Percentiles rank a stretch among this genome's conserved stretches.
phyloP scores from a whole-genome alignment of 23 tunicate species.

The Trididemnum nubilum region DNA sequence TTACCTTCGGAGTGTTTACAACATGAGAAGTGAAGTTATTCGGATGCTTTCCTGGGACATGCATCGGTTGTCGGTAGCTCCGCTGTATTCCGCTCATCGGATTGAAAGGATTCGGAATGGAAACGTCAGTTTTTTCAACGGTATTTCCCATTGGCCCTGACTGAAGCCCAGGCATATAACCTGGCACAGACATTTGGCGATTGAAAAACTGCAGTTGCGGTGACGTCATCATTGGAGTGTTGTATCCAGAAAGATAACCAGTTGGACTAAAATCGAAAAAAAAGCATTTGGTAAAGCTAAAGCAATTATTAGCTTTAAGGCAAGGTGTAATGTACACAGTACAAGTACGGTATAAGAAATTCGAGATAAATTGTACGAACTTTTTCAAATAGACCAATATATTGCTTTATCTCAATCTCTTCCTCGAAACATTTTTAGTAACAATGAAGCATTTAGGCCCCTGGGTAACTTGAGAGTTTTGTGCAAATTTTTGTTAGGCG shows the following conservation, averaged over 20 bases:
- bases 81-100: slow-evolving; percentile 5
- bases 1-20: not conserved
- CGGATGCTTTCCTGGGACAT: slow-evolving; percentile 7
- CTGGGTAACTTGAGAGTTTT: too few relatives aligned
- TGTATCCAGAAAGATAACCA: slow-evolving; percentile 50
- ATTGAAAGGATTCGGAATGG: slow-evolving; percentile 21
- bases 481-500: too few relatives aligned
- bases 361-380: too few relatives aligned
- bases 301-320: too few relatives aligned
- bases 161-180: not conserved
- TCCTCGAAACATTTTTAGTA: too few relatives aligned
- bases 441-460: too few relatives aligned
- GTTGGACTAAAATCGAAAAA: slow-evolving; percentile 47
- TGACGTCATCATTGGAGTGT: slow-evolving; percentile 67
- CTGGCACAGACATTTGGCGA: slow-evolving; percentile 39
- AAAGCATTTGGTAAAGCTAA: too few relatives aligned
- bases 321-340: too few relatives aligned
- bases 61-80: slow-evolving; percentile 34
- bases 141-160: not conserved
- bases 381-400: too few relatives aligned
- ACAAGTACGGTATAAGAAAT: too few relatives aligned
- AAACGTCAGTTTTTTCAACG: slow-evolving; percentile 3
- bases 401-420: too few relatives aligned
- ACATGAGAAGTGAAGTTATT: not conserved
- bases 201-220: slow-evolving; percentile 41